A percentile compares a stretch with the other conserved stretches of the same genome.
These are phyloP conservation scores for Abrostola triplasia DNA, from an alignment of 2,888 invertebrate species.

Conservation along the genomic window DNA sequence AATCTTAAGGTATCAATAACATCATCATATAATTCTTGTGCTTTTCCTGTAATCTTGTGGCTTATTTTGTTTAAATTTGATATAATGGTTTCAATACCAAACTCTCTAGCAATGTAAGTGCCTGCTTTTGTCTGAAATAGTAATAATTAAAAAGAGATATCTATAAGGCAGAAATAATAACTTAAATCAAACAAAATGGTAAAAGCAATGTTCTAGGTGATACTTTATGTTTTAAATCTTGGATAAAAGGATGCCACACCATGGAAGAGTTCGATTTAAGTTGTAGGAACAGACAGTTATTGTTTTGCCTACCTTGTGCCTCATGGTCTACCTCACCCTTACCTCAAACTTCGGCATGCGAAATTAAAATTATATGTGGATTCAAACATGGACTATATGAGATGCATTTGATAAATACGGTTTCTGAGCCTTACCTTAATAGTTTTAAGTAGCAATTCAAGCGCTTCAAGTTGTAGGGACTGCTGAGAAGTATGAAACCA, in stretches of 20 bases:
- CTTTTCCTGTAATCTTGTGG: slow-evolving; percentile 76
- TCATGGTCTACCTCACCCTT: too few relatives aligned
- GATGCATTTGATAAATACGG: not conserved
- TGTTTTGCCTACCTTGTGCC: not conserved
- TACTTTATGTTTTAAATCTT: too few relatives aligned
- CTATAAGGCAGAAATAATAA: too few relatives aligned
- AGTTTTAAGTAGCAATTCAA: slow-evolving; percentile 87
- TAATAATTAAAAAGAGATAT: slow-evolving; percentile 7
- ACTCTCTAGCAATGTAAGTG: slow-evolving; percentile 82
- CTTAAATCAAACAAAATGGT: too few relatives aligned
- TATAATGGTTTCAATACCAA: slow-evolving; percentile 79
- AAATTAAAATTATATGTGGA: too few relatives aligned
- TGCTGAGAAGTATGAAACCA: slow-evolving; percentile 89
- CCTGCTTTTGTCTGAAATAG: slow-evolving; percentile 86
- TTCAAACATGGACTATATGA: not conserved
- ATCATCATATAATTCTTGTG: slow-evolving; percentile 77
- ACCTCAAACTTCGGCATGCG: too few relatives aligned
- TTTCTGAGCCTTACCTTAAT: slow-evolving; percentile 81
- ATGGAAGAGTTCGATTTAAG: too few relatives aligned
- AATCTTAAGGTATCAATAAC: slow-evolving; percentile 79
- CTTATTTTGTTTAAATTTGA: slow-evolving; percentile 77
- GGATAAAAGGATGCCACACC: too few relatives aligned
- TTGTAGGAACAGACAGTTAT: not conserved
- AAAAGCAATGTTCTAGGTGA: too few relatives aligned
- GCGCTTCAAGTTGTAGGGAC: slow-evolving; percentile 87